Evolutionary conservation across 1,140 invertebrate species (phyloP), one percentile per base, ranked within the genome.

Genomic region (Andrena cerasifolii): DNA sequence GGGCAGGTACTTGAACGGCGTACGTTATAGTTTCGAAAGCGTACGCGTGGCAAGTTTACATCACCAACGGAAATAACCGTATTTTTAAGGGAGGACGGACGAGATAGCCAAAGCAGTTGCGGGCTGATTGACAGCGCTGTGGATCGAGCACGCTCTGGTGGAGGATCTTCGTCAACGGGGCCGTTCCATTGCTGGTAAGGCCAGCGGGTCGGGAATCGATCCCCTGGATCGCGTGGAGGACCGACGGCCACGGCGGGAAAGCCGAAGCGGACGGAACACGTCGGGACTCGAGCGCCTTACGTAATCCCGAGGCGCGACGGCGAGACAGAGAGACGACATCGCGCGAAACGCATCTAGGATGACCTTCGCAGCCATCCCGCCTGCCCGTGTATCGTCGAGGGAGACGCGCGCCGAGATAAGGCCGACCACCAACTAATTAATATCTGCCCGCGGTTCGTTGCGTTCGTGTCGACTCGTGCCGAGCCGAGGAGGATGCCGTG

Each of bases 291-390:
- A 40, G 21, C 40, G 28, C 26, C 33, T 76, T 76, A 56, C 65
- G n/a, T 78, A 83, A 82, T 68, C 40, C 16, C 12, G 0, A 0
- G 53, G 31, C 36, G n/a, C 14, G 28, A 47, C 21, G 33, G 28
- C 31, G 2, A 24, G 21, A 26, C 6, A 45, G 56, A 33, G 33
- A 63, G 51, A 6, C 36, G n/a, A 58, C 16, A 28, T 49, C 8
- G 63, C 18, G 73, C 43, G 16, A 63, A 40, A 45, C 40, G 16
- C 21, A 36, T 72, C 21, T 49, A 62, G 53, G 58, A 83, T 78
- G 78, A 70, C 78, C 71, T 75, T 79, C 63, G 24, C n/a, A 45
- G 33, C n/a, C 45, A 63, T 56, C 54, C 47, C 54, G 66, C 36
- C 51, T 45, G 72, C 68, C n/a, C 14, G 7, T 31, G 45, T 31